These are phyloP conservation scores for Ganaspis brasiliensis DNA, from an alignment of 2,888 invertebrate genomes.

Conservation along the genomic window DNA sequence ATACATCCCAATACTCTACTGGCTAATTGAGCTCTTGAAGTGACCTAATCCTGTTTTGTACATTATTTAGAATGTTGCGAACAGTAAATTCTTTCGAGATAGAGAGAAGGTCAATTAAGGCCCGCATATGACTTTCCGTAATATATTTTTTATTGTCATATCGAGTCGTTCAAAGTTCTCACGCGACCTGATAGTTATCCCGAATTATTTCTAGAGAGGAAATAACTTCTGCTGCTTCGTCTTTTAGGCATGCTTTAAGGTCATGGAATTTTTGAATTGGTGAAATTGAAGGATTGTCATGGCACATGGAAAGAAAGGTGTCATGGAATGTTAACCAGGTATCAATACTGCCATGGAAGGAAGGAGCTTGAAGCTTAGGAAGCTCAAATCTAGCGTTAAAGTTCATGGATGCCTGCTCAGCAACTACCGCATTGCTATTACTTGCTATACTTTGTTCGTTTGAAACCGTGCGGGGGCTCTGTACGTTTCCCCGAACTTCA, in stretches of 20 bases:
- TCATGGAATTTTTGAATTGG: conserved; percentile 24
- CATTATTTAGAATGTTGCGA: not conserved
- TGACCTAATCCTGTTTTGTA: conserved; percentile 9
- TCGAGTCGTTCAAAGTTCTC: not conserved
- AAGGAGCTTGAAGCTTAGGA: conserved; percentile 12
- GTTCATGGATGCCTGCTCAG: not conserved
- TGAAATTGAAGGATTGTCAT: conserved; percentile 16
- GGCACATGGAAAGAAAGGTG: conserved; percentile 13
- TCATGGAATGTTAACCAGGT: conserved; percentile 16
- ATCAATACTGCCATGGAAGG: conserved; percentile 10
- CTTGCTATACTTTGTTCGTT: too few relatives aligned
- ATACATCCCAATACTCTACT: not conserved
- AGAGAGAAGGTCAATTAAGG: conserved; percentile 14
- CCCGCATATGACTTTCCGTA: not conserved
- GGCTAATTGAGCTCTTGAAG: conserved; percentile 14
- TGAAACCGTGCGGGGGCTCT: too few relatives aligned
- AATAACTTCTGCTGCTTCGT: not conserved
- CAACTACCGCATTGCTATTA: too few relatives aligned
- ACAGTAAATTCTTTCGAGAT: conserved; percentile 25
- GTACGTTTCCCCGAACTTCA: too few relatives aligned
- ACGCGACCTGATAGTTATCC: conserved; percentile 3
- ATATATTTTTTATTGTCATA: conserved; percentile 17
- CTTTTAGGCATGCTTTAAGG: not conserved
- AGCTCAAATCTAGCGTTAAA: not conserved
- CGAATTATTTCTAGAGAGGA: not conserved